Evolutionary conservation across 2,797 vertebrate genomes (phyloP), one percentile per base, ranked within the genome.

Genomic region (Aquila chrysaetos): DNA sequence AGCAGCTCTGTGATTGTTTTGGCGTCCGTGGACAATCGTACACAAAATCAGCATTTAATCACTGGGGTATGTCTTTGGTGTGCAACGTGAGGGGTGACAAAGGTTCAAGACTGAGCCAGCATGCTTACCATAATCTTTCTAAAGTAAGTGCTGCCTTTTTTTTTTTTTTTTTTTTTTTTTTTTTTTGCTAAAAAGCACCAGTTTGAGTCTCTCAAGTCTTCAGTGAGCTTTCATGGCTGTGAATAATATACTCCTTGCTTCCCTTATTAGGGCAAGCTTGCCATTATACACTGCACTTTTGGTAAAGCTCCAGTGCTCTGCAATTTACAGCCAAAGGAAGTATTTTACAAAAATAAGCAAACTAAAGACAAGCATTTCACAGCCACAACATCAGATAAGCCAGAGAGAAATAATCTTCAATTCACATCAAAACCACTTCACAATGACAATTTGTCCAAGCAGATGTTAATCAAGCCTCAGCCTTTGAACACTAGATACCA

Each of bases 1-100:
- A 99, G 99, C 98, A 99, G 98, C 99, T 99, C 98, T 98, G 98
- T 98, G 99, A 99, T 99, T 99, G 99, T 99, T 99, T 99, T 99
- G 99, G 99, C 99, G 98, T 99, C 98, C 98, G 98, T 98, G 98
- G 99, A 99, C 99, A 99, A 99, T 99, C 99, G 98, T 99, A 99
- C 98, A 99, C 99, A 99, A 99, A 99, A 98, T 98, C 99, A 99
- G 98, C 98, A 98, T 99, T 99, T 99, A 99, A 99, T 99, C 98
- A 98, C 98, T 98, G 98, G 98, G 98, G 98, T 98, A 98, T 98
- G 98, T 99, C 98, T 98, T 99, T 99, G 98, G 98, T 98, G 98
- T 98, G 98, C 97, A 98, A 98, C 98, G 98, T 98, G 98, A 99
- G 98, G 98, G 98, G 98, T 98, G 98, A 99, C 99, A 99, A 99